phyloP scores from a whole-genome alignment of 1,140 invertebrate species.

The Ganaspis sp. region DNA sequence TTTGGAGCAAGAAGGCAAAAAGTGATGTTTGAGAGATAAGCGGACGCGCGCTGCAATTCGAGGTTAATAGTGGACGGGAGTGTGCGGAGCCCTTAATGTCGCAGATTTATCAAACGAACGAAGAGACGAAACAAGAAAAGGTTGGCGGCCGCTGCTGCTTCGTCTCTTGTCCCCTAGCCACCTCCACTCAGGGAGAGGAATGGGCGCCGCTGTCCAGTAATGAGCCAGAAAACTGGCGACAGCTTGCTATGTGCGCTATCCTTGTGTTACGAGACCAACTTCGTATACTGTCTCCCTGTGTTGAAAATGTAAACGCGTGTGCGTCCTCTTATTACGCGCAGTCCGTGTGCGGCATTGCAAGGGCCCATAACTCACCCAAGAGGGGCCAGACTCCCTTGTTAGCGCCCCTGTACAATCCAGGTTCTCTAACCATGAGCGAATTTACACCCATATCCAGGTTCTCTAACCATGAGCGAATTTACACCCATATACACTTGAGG shows the following conservation, averaged over 20 bases:
- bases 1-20: not conserved
- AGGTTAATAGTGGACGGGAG: constrained; percentile 57
- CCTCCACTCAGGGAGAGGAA: constrained; percentile 61
- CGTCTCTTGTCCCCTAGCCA: constrained; percentile 41
- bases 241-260: constrained; percentile 69
- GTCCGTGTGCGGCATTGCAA: constrained; percentile 53
- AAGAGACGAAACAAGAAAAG: constrained; percentile 64
- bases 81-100: constrained; percentile 60
- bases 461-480: constrained; percentile 62
- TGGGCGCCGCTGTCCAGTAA: constrained; percentile 70
- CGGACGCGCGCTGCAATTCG: constrained; percentile 50
- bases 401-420: constrained; percentile 59
- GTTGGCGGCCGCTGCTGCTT: constrained; percentile 45
- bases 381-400: constrained; percentile 63
- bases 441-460: too few relatives aligned
- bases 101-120: constrained; percentile 63
- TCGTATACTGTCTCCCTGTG: constrained; percentile 40
- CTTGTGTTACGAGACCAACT: constrained; percentile 59
- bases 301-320: constrained; percentile 15
- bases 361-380: constrained; percentile 68
- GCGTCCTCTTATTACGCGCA: constrained; percentile 43
- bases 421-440: constrained; percentile 61
- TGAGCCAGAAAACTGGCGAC: constrained; percentile 76
- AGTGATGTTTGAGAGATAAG: not conserved
- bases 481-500: too few relatives aligned